These are phyloP conservation scores for Pristionchus entomophagus DNA, from an alignment of 2,888 invertebrate genomes.

Conservation along the genomic window DNA sequence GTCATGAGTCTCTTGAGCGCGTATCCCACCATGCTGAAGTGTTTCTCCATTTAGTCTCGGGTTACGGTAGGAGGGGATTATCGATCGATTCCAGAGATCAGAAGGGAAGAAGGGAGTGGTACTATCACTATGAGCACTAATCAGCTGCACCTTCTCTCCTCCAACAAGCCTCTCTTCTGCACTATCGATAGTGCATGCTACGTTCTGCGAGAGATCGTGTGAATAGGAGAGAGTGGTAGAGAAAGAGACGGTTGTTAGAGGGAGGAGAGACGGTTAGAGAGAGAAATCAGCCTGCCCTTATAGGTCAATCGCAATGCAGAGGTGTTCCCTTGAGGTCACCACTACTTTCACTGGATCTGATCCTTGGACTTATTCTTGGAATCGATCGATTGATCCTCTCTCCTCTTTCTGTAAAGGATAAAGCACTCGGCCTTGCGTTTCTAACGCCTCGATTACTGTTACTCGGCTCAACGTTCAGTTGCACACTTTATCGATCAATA, in stretches of 20 bases:
- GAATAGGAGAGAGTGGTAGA: background rate
- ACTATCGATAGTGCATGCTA: constrained; percentile 19
- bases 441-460: constrained; percentile 12
- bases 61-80: background rate
- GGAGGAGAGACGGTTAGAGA: background rate
- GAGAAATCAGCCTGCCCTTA: background rate
- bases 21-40: constrained; percentile 80
- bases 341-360: background rate
- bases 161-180: background rate
- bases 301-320: background rate
- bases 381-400: background rate
- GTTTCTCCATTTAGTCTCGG: constrained; percentile 40
- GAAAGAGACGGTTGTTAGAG: background rate
- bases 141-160: background rate
- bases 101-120: background rate
- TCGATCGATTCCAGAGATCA: constrained; percentile 29
- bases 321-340: background rate
- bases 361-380: background rate
- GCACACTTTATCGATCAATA: constrained; percentile 14
- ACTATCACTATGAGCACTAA: background rate
- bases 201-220: background rate
- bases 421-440: background rate
- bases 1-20: constrained; percentile 81
- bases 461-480: background rate
- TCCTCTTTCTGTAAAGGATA: background rate